phyloP scores from a whole-genome alignment of 2,888 invertebrate genomes.

The Alviniconcha strummeri region DNA sequence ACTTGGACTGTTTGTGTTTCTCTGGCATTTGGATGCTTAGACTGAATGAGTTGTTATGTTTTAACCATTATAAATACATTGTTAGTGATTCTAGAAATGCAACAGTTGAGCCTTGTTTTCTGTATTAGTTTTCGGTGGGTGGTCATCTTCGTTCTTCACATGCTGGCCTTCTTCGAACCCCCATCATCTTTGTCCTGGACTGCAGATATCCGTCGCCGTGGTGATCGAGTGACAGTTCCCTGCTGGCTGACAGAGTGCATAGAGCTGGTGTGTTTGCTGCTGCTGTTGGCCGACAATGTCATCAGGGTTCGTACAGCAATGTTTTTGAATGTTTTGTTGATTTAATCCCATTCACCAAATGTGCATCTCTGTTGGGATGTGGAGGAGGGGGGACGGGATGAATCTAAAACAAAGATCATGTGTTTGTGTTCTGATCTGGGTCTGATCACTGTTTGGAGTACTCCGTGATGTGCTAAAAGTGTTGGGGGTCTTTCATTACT shows the following conservation, averaged over 20 bases:
- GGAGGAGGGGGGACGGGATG: too few relatives aligned
- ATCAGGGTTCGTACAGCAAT: constrained; percentile 53
- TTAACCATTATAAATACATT: too few relatives aligned
- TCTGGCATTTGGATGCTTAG: too few relatives aligned
- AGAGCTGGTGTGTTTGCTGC: constrained; percentile 63
- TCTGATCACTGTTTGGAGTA: neutral
- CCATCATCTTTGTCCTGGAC: constrained; percentile 69
- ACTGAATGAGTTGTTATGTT: too few relatives aligned
- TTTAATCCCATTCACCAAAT: neutral
- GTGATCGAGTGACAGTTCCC: constrained; percentile 50
- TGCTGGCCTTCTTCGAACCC: constrained; percentile 68
- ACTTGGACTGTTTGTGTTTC: too few relatives aligned
- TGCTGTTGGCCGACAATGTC: constrained; percentile 59
- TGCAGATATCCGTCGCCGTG: constrained; percentile 59
- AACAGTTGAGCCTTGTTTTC: constrained; percentile 12
- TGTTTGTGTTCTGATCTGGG: neutral
- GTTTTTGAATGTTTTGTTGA: neutral
- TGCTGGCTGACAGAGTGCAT: constrained; percentile 66
- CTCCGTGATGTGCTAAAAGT: neutral
- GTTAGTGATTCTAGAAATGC: too few relatives aligned
- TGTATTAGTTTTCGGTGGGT: constrained; percentile 58
- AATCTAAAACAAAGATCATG: neutral
- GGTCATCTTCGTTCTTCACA: constrained; percentile 64
- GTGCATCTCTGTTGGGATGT: neutral
- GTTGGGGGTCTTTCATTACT: too few relatives aligned